Conservation (phyloP, 2,888 invertebrate genomes). For the Trachelus stipa region DNA sequence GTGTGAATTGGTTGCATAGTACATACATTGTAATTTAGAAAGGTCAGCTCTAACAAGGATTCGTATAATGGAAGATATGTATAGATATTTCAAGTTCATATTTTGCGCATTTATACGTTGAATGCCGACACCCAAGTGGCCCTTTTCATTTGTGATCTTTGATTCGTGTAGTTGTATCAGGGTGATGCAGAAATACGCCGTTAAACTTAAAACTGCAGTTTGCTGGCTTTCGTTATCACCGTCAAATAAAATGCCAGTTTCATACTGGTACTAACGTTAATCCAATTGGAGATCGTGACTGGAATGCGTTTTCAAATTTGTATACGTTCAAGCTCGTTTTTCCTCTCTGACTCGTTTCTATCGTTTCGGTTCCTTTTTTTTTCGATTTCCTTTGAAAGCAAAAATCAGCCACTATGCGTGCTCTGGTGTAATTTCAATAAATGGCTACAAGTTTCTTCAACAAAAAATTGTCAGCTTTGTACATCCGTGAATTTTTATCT, state of each 20-base stretch:
- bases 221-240: neutral
- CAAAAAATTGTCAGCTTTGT: neutral
- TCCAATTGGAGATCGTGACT: neutral
- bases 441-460: neutral
- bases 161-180: neutral
- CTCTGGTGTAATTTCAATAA: neutral
- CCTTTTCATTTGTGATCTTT: neutral
- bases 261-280: neutral
- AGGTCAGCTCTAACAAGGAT: neutral
- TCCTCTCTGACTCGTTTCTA: neutral
- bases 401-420: neutral
- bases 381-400: neutral
- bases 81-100: neutral
- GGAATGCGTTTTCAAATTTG: neutral
- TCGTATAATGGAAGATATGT: neutral
- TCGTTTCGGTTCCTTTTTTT: neutral
- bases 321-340: neutral
- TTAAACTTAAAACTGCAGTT: slow-evolving; percentile 22
- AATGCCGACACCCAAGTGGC: neutral
- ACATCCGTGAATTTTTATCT: neutral
- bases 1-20: too few relatives aligned
- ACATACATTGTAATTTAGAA: too few relatives aligned
- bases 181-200: slow-evolving; percentile 1
- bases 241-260: neutral
- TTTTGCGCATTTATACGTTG: neutral